Conservation (phyloP, 2,797 vertebrate species). For the Scolopax rusticola region DNA sequence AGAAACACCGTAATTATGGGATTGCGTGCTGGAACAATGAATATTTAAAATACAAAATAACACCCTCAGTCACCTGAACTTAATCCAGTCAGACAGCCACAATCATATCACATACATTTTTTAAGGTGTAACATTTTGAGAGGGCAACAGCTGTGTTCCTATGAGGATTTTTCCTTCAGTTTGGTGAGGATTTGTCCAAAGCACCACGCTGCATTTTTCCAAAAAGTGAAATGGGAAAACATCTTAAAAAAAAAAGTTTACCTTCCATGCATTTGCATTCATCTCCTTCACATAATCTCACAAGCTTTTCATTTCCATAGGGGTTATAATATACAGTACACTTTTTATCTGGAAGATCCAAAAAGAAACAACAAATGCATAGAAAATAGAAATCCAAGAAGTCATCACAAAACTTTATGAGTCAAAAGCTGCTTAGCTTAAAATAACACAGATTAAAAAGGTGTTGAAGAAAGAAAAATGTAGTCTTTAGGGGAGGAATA, state of each 20-base stretch:
- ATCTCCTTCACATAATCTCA: slow-evolving; percentile 85
- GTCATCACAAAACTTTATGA: background rate
- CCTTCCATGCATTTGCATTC: slow-evolving; percentile 92
- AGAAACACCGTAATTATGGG: background rate
- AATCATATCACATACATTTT: background rate
- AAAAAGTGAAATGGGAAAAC: background rate
- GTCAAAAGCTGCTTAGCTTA: background rate
- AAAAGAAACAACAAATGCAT: background rate
- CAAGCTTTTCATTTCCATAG: slow-evolving; percentile 78
- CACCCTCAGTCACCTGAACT: background rate
- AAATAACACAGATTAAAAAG: background rate
- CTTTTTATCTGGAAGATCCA: slow-evolving; percentile 80
- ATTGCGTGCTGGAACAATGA: background rate
- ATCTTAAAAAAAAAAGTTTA: slow-evolving; percentile 62
- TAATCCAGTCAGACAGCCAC: background rate
- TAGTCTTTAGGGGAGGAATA: background rate
- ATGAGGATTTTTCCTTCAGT: rapidly evolving
- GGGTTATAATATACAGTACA: slow-evolving; percentile 86
- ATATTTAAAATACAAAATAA: background rate
- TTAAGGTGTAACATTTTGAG: background rate
- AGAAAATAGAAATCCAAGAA: background rate
- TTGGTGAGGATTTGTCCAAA: background rate
- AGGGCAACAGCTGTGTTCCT: background rate
- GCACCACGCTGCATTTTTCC: background rate
- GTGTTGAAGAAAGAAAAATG: background rate